These are phyloP conservation scores for Allacma fusca DNA, from an alignment of 2,888 invertebrate genomes.

Conservation along the genomic window DNA sequence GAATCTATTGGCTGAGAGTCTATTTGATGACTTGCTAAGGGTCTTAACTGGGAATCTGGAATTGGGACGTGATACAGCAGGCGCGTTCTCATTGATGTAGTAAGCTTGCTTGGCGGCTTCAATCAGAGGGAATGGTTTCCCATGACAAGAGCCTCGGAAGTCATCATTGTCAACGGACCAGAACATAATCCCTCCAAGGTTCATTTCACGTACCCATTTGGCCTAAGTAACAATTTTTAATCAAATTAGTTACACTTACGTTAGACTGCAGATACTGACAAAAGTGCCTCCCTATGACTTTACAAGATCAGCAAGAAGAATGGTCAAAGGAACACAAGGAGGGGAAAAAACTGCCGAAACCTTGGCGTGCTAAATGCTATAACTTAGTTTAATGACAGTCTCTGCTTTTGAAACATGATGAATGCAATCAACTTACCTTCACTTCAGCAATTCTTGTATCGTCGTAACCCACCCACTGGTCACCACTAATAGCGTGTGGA, in stretches of 20 bases:
- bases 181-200: constrained; percentile 89
- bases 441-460: constrained; percentile 82
- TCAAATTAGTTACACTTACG: constrained; percentile 27
- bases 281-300: neutral
- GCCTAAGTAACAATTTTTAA: constrained; percentile 66
- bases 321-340: neutral
- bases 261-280: neutral
- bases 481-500: constrained; percentile 84
- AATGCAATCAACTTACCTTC: constrained; percentile 67
- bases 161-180: constrained; percentile 96
- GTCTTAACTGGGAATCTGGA: constrained; percentile 38
- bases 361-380: neutral
- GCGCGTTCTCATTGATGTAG: constrained; percentile 52
- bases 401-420: neutral
- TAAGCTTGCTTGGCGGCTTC: constrained; percentile 78
- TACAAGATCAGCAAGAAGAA: neutral
- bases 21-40: constrained; percentile 27
- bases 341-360: neutral
- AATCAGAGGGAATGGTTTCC: constrained; percentile 86
- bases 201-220: constrained; percentile 82
- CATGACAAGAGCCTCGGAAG: constrained; percentile 88
- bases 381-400: neutral
- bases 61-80: constrained; percentile 5
- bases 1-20: constrained; percentile 47
- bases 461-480: constrained; percentile 95